Base-by-base conservation (phyloP, 2,797 vertebrate genomes). In the Acrossocheilus fasciatus region DNA sequence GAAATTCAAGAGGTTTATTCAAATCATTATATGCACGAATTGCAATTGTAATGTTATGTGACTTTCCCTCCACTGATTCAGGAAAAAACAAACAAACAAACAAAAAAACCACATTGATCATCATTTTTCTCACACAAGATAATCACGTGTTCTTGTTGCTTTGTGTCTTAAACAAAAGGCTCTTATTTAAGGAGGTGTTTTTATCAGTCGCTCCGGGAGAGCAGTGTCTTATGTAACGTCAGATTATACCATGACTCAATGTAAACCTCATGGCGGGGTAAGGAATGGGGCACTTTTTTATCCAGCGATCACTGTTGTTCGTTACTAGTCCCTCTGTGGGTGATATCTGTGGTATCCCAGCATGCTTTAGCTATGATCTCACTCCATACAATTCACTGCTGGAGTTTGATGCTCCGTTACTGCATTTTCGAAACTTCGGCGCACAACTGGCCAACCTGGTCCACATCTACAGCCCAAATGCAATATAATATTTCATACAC, bases 301-400 rank as follows among this genome's bases (percentile, higher is more conserved):
- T 68, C 11, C 54, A 57, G 34, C 14, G 34, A 54, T 87, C 52
- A 34, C 66, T 83, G 64, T 70, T 79, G 2, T 84, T 34, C 17
- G 3, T 70, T 62, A 26, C 9, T 59, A 1, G 68, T 57, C 74
- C 36, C 36, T 18, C 59, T 5, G 70, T 77, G 41, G 34, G 59
- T 41, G 23, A 81, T 74, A 59, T 83, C 59, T 83, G 68, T 57
- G 68, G 81, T 26, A 43, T 73, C 52, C 83, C 88, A 79, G 78
- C 81, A 17, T 87, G 77, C 77, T 62, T 88, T 62, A 83, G 59
- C 39, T 70, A 54, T 89, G 88, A 89, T 72, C 78, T 89, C 87
- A 86, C 45, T 59, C 57, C 15, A 39, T 59, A 52, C 66, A 47
- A 57, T 80, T 45, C 12, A 6, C 23, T 59, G 64, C 47, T 76